These are phyloP conservation scores for Anguilla anguilla DNA, from an alignment of 2,797 vertebrate species.

Conservation along the genomic window DNA sequence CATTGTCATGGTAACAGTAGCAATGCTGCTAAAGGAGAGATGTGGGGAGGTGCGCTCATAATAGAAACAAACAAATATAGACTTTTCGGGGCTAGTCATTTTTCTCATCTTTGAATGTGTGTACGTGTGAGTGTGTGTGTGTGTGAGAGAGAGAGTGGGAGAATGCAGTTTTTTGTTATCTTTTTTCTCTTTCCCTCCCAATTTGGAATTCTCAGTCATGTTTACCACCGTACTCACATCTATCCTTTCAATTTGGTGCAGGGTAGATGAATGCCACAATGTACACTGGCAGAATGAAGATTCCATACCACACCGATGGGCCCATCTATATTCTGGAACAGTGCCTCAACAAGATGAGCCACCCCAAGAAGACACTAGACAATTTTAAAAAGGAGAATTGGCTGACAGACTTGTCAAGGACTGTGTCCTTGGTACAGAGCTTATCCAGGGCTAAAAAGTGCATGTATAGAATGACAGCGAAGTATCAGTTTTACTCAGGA, in stretches of 20 bases:
- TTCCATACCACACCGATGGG: too few species aligned
- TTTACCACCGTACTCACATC: neutral
- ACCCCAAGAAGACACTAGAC: neutral
- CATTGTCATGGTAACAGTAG: conserved; percentile 59
- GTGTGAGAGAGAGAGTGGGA: conserved; percentile 10
- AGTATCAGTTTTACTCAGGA: neutral
- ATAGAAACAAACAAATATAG: conserved; percentile 15
- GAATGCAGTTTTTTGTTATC: neutral
- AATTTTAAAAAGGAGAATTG: neutral
- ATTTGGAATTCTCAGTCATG: neutral
- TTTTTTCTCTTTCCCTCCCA: neutral
- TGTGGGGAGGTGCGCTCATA: conserved; percentile 14
- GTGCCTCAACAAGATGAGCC: too few species aligned
- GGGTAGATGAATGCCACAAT: too few species aligned
- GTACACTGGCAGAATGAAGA: too few species aligned
- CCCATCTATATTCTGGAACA: too few species aligned
- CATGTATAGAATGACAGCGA: neutral
- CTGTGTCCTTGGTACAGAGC: neutral
- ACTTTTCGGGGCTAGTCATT: neutral
- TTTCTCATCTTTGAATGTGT: neutral
- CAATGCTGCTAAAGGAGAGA: conserved; percentile 55
- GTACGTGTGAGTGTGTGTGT: conserved; percentile 28
- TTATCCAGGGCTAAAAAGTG: neutral
- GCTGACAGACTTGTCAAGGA: conserved; percentile 8
- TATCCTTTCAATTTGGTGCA: too few species aligned